Evolutionary conservation across 1,140 invertebrate genomes (phyloP), one percentile per base, ranked within the genome.

Genomic region (Cyclargus thomasi): DNA sequence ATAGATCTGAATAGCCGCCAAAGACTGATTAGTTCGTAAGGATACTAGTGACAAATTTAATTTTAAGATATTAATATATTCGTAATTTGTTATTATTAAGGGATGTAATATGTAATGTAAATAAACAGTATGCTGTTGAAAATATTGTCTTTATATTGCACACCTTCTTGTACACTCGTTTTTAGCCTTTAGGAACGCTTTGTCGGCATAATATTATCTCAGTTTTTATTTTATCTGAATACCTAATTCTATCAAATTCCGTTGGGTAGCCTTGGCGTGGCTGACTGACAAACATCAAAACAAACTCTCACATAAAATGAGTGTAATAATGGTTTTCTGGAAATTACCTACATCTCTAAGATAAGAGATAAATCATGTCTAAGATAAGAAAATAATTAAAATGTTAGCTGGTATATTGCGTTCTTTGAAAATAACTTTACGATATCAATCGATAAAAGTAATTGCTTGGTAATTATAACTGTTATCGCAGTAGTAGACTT

Each of bases 21-120:
- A 90, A 88, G 87, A 90, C 88, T 90, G 88, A 90, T 74, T 90
- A 86, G 81, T 81, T 83, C 63, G 59, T 82, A 79, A 75, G 70
- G 23, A 67, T 53, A 36, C 57, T 67, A 57, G 39, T 36, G 39
- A 62, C 39, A 64, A 63, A 39, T 64, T 73, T 69, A 69, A 62
- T 73, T 75, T 71, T 67, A 68, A 67, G 67, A 62, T 67, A 59
- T 67, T 71, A 29, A 53, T 65, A 62, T 66, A 62, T 65, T 22
- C n/a, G 62, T 18, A 21, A 67, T 63, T 65, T 57, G 68, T 68
- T 70, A 73, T 70, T 70, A 68, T 73, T 66, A 80, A 82, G 79
- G 83, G 73, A 79, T 85, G 81, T 83, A 73, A 47, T 74, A 74
- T 77, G 78, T 78, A 75, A 69, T 80, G 80, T 81, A 76, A 81